Conservation (phyloP, 2,113 vertebrate species). For the Oxyruncus cristatus region DNA sequence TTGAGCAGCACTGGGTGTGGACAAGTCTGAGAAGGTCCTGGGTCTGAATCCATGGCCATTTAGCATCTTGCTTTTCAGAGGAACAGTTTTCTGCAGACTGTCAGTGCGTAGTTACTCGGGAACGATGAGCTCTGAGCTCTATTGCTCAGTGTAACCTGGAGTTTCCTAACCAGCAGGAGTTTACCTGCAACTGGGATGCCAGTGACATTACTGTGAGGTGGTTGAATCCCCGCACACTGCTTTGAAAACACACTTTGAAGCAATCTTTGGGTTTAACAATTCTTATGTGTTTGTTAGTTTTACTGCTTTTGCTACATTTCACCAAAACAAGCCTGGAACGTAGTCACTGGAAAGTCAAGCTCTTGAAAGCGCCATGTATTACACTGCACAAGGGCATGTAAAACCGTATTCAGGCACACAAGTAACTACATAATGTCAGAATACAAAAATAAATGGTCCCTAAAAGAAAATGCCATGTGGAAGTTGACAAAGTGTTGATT, state of each 20-base stretch:
- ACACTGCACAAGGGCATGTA: neutral
- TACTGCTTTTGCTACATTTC: neutral
- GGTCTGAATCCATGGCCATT: neutral
- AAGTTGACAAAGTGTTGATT: neutral
- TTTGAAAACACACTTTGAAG: neutral
- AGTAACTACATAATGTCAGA: neutral
- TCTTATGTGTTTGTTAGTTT: neutral
- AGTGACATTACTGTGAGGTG: neutral
- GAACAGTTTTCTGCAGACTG: neutral
- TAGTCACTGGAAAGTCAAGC: neutral
- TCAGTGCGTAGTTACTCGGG: neutral
- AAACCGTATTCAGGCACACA: neutral
- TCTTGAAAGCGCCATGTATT: neutral
- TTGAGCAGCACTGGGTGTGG: rapidly evolving
- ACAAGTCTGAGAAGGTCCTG: neutral
- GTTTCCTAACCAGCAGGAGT: neutral
- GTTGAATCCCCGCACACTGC: neutral
- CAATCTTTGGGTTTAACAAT: neutral
- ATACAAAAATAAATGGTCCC: neutral
- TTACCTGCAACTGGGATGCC: neutral
- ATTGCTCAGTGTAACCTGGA: neutral
- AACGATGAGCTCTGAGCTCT: neutral
- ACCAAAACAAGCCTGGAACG: neutral
- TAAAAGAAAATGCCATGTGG: neutral
- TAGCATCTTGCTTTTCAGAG: neutral